Conservation (phyloP, 2,797 vertebrate genomes). For the Manis javanica region DNA sequence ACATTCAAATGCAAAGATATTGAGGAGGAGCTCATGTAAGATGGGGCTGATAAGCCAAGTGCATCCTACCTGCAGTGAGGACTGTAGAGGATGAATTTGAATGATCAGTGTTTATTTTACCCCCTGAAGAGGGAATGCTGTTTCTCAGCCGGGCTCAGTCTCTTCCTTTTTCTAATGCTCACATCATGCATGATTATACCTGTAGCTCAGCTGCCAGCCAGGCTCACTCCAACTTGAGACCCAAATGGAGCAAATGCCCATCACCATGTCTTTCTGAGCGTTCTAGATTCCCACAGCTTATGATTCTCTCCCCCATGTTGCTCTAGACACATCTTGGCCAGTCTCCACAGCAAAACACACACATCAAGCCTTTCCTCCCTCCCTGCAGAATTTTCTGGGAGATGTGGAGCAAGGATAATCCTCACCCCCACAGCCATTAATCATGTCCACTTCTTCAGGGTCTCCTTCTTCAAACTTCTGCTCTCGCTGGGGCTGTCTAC, state of each 20-base stretch:
- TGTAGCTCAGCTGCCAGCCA: not conserved
- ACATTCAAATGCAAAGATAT: not conserved
- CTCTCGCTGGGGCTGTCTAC: rapidly evolving
- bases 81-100: no score
- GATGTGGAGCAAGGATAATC: not conserved
- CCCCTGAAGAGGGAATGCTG: not conserved
- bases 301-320: not conserved
- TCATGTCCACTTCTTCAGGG: not conserved
- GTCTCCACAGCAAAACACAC: not conserved
- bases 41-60: rapidly evolving
- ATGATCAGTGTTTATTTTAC: rapidly evolving
- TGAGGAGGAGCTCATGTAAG: rapidly evolving
- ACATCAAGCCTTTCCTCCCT: not conserved
- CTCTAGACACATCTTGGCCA: not conserved
- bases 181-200: rapidly evolving
- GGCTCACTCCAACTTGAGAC: no score
- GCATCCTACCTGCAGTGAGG: not conserved
- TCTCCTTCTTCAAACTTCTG: not conserved
- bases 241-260: not conserved
- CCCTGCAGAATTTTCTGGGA: not conserved
- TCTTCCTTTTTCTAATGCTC: not conserved
- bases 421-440: rapidly evolving
- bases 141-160: not conserved
- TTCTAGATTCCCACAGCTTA: rapidly evolving
- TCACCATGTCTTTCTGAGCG: not conserved